Base-by-base conservation (phyloP, 2,797 vertebrate species). In the Coreius guichenoti region DNA sequence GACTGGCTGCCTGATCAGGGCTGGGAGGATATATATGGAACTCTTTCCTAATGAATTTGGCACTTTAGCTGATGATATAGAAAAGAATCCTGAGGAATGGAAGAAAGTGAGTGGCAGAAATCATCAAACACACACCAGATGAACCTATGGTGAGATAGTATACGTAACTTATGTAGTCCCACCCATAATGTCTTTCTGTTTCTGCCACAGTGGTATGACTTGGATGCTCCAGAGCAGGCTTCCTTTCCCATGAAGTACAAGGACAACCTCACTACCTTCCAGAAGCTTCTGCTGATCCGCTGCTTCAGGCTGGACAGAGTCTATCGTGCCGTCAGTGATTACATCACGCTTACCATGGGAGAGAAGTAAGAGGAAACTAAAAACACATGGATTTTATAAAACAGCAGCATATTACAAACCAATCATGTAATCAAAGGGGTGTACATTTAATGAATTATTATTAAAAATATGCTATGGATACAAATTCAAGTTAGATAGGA, bases 291-390 rank as follows among this genome's bases (percentile, higher is more conserved):
- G 0, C 90, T 99, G 47, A 81, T 99, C 80, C 96, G 98, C 13
- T 99, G 98, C 86, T 99, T 99, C 93, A 96, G 98, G 0, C 95
- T 99, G 69, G 98, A 99, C 72, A 94, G 98, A 8, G 95, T 99
- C 0, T 99, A 97, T 83, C 95, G 97, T 51, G 97, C 97, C 0
- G 96, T 99, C 81, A 97, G 94, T 0, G 95, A 98, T 92, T 99
- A 98, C 0, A 94, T 99, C 82, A 96, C 94, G 0, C 8, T 94
- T 83, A 97, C 95, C 0, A 97, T 99, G 96, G 96, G 96, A 56
- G 96, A 98, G 90, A 98, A 94, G 98, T 99, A 89, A 95, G 96
- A 89, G n/a, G 3, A 26, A 11, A 68, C 14, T 26, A 54, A 67
- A 69, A 29, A 39, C 12, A 8, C 12, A n/a, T 31, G 36, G 23